Evolutionary conservation across 1,140 invertebrate genomes (phyloP).

Genomic region (Lucilia sericata): DNA sequence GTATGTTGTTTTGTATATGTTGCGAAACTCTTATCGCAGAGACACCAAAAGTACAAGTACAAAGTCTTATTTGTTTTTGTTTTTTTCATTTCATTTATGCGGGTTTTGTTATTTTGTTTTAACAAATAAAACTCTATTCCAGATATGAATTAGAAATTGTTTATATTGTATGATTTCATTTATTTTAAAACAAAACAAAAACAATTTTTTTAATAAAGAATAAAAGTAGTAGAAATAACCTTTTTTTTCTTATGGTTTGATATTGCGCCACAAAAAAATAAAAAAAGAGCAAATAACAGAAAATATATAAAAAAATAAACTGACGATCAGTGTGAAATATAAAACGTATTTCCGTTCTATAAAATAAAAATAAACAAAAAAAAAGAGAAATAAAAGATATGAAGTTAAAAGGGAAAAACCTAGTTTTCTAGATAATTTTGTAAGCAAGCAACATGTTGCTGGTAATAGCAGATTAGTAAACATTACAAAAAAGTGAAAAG

Average conservation of each 20-base stretch:
- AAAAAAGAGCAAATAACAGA: too few species aligned
- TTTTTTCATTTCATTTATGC: not conserved
- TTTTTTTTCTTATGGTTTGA: too few species aligned
- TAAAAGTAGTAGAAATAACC: not conserved
- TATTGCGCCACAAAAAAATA: too few species aligned
- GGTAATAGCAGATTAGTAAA: not conserved
- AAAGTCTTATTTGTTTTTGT: not conserved
- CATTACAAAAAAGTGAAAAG: too few species aligned
- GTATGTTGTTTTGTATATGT: too few species aligned
- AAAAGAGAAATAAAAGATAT: too few species aligned
- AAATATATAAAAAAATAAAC: too few species aligned
- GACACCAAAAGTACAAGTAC: slow-evolving; percentile 3
- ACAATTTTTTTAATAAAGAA: not conserved
- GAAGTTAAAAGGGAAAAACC: too few species aligned
- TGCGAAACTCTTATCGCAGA: not conserved
- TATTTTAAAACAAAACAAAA: not conserved
- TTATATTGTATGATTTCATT: not conserved
- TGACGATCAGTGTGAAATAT: too few species aligned
- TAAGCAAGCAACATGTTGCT: not conserved
- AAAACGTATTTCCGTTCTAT: too few species aligned
- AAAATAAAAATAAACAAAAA: too few species aligned
- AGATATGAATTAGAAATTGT: not conserved
- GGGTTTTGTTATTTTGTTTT: not conserved
- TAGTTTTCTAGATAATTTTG: too few species aligned
- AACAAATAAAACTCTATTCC: not conserved